Conservation (phyloP, 2,797 vertebrate genomes). For the Eulemur rubriventer region DNA sequence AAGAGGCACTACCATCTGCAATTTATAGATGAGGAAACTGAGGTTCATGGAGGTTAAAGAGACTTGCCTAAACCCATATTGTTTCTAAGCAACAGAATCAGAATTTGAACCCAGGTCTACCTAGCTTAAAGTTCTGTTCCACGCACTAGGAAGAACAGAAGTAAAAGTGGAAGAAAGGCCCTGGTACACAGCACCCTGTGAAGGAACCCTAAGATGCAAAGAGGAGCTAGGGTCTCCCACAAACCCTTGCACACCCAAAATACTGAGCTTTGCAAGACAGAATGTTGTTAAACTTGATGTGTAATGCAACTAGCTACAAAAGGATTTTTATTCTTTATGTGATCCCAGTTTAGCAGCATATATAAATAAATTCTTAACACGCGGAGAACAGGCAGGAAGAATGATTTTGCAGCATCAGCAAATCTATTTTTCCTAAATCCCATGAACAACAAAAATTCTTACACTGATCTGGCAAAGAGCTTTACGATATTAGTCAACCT, state of each 20-base stretch:
- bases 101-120: background rate
- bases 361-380: background rate
- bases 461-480: background rate
- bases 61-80: background rate
- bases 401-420: background rate
- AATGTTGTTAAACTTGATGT: background rate
- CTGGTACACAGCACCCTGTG: background rate
- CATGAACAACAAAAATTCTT: background rate
- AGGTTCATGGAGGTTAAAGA: background rate
- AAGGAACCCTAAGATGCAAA: background rate
- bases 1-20: background rate
- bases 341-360: background rate
- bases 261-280: background rate
- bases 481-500: background rate
- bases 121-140: background rate
- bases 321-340: background rate
- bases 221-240: background rate
- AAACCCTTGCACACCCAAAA: background rate
- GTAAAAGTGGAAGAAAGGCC: background rate
- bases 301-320: background rate
- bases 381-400: background rate
- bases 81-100: background rate
- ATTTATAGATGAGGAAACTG: background rate
- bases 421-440: conserved; percentile 44
- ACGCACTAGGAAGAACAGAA: background rate